These are phyloP conservation scores for Anser cygnoides DNA, from an alignment of 2,113 vertebrate species.

Conservation along the genomic window DNA sequence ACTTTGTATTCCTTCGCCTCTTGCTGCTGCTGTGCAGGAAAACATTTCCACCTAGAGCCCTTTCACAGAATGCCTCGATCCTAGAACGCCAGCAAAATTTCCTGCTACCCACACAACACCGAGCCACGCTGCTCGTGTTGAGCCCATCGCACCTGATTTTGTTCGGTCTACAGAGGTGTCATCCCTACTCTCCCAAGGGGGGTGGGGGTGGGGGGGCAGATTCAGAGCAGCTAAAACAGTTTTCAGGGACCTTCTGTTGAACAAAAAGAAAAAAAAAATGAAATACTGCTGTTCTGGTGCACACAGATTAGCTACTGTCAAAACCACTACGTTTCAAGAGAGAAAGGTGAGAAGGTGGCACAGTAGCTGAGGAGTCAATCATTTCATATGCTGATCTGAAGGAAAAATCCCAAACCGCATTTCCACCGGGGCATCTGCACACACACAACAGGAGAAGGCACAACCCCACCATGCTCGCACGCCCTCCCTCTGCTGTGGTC, in stretches of 20 bases:
- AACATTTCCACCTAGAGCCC: constrained; percentile 79
- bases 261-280: neutral
- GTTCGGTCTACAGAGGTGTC: neutral
- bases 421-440: neutral
- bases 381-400: neutral
- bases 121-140: neutral
- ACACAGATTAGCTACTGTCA: neutral
- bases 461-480: rapidly evolving
- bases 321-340: constrained; percentile 31
- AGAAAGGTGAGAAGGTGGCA: neutral
- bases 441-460: neutral
- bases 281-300: neutral
- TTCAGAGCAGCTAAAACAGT: constrained; percentile 20
- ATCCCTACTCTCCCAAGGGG: constrained; percentile 7
- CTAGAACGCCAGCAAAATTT: constrained; percentile 58
- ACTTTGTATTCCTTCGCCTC: constrained; percentile 53
- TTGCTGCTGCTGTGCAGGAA: constrained; percentile 41
- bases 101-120: neutral
- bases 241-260: neutral
- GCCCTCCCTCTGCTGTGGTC: neutral
- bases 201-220: neutral
- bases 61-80: constrained; percentile 71
- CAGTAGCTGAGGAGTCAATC: neutral
- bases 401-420: neutral
- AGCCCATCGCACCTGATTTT: constrained; percentile 11